Conservation (phyloP, 2,113 vertebrate genomes). For the Delphinus delphis region DNA sequence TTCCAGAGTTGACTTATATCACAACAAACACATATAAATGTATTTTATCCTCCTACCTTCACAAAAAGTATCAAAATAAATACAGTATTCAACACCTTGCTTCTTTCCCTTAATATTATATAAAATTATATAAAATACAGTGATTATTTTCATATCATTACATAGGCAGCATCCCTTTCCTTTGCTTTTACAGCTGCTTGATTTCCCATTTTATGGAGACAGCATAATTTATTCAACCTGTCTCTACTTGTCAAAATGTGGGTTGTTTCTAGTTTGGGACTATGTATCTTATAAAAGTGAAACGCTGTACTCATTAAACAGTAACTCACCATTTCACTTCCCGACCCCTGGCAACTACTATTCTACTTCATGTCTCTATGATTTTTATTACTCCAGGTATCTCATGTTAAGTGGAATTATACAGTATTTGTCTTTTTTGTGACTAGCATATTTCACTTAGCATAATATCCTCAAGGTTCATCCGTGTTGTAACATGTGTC, state of each 20-base stretch:
- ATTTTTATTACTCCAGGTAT: neutral
- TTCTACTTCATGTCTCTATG: neutral
- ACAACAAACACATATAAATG: neutral
- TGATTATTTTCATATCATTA: neutral
- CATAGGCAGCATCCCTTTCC: neutral
- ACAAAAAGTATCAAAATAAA: neutral
- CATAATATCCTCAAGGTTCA: neutral
- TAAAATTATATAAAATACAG: neutral
- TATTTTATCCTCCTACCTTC: neutral
- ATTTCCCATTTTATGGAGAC: neutral
- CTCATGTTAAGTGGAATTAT: neutral
- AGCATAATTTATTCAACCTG: neutral
- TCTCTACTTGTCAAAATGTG: neutral
- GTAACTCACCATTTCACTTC: neutral
- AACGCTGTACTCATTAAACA: neutral
- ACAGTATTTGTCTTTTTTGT: neutral
- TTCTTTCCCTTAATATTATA: neutral
- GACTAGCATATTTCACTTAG: neutral
- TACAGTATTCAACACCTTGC: neutral
- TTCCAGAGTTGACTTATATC: neutral
- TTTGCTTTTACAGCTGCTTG: neutral
- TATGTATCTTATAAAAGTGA: neutral
- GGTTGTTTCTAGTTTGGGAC: neutral
- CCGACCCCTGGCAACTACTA: neutral
- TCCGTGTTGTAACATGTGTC: neutral